Base-by-base conservation (phyloP, 2,797 vertebrate species). In the Schizopygopsis pylzovi region DNA sequence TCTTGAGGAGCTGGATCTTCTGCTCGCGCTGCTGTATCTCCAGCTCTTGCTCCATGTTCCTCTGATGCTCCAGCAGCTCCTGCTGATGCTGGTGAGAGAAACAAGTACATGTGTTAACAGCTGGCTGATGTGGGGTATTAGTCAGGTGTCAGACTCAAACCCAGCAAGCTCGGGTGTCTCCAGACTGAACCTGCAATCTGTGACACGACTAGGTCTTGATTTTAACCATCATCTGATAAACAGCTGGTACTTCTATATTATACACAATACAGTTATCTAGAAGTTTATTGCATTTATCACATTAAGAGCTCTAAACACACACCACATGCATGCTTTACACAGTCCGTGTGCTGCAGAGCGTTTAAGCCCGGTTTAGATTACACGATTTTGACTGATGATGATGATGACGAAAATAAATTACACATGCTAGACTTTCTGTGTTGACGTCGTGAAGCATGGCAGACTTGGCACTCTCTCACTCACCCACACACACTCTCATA, bases 11-110 rank as follows among this genome's bases (percentile, higher is more conserved):
- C 67, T 95, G 96, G 45, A 99, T 95, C 91, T 99, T 99, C 92
- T 98, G 97, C 85, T 99, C 98, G 0, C 98, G 94, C 87, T 98
- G 98, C 92, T 98, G 97, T 91, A 98, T 98, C 93, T 99, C 97
- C 92, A 97, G 92, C 91, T 97, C 97, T 93, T 98, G 97, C 90
- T 99, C 97, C 18, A 96, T 33, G 33, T 99, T 99, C 90, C 97
- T 96, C 95, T 99, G 98, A 89, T 99, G 97, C 89, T 99, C 98
- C 92, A 99, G 59, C 37, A 99, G 94, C 92, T 99, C 98, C 92
- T 98, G 97, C 89, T 99, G 98, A 86, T 99, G 97, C 98, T 99
- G 94, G n/a, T 2, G 28, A 75, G 0, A 73, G 12, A 54, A 56
- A 81, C 56, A 28, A 3, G 25, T 20, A 22, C 65, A 52, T 20